Evolutionary conservation across 2,888 invertebrate genomes (phyloP).

Genomic region (Tolmerus cingulatus): DNA sequence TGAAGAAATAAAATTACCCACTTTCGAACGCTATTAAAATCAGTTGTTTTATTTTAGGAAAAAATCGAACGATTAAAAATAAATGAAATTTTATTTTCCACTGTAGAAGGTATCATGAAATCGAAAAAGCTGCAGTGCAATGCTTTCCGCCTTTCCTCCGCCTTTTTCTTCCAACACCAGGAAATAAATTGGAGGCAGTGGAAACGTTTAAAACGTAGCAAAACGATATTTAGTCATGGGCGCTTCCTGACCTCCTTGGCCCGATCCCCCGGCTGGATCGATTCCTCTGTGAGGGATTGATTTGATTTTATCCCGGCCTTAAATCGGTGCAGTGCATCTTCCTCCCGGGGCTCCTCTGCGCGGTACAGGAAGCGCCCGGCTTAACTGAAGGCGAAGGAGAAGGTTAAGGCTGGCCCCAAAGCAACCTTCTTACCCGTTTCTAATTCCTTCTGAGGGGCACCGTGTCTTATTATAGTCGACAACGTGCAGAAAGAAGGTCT

Average conservation of each 20-base stretch:
- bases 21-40: too few relatives aligned
- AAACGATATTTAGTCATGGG: background rate
- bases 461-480: background rate
- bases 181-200: background rate
- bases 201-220: background rate
- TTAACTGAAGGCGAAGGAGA: background rate
- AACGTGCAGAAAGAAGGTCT: background rate
- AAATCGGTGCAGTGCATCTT: background rate
- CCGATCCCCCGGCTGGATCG: background rate
- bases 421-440: background rate
- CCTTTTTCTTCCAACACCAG: background rate
- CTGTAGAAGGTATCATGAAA: background rate
- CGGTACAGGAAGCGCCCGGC: background rate
- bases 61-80: too few relatives aligned
- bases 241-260: background rate
- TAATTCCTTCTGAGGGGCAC: background rate
- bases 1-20: too few relatives aligned
- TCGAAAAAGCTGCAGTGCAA: background rate
- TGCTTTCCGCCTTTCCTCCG: background rate
- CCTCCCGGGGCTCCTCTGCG: background rate
- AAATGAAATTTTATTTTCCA: background rate
- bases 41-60: too few relatives aligned
- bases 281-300: background rate
- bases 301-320: background rate
- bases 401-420: background rate